Evolutionary conservation across 37 sponge, comb jelly and placozoan species (phyloP), one percentile per base, ranked within the genome.

Genomic region (Bolinopsis microptera): DNA sequence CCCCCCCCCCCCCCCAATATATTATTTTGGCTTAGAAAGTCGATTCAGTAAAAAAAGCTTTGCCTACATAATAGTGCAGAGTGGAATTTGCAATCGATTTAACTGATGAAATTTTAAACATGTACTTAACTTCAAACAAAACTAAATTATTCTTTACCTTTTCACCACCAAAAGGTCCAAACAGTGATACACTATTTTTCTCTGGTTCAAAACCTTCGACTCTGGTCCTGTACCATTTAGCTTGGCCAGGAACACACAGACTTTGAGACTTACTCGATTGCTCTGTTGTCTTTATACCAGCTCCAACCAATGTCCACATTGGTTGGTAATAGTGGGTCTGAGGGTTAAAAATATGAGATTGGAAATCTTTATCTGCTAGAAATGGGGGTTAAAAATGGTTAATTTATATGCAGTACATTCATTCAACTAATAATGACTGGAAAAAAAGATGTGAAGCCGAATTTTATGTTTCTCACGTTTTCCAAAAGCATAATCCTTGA

Each of bases 311-410:
- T 22, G 97, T 97, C 94, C 94, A 97, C 95, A 97, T 94, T n/a
- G 97, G 97, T 77, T 97, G 97, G 33, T 97, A 97, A 92, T 96
- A 97, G 36, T 97, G 97, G n/a, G 41, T 36, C 97, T 95, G 41
- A 86, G 41, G 1, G 25, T 16, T 5, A 74, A 3, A 94, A 75
- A 76, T 33, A 34, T 18, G 41, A 48, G 0, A 93, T 0, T 40
- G 34, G 5, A 31, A 83, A 0, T n/a, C n/a, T n/a, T n/a, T n/a
- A n/a, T n/a, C n/a, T n/a, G n/a, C n/a, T n/a, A n/a, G n/a, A n/a
- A n/a, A n/a, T n/a, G n/a, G n/a, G n/a, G n/a, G n/a, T n/a, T n/a
- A n/a, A n/a, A n/a, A n/a, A n/a, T n/a, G n/a, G n/a, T n/a, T n/a
- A n/a, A n/a, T n/a, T n/a, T n/a, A n/a, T n/a, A n/a, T n/a, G n/a